Evolutionary conservation across 2,888 invertebrate species (phyloP), one percentile per base, ranked within the genome.

Genomic region (Neuroscelio doddi): DNA sequence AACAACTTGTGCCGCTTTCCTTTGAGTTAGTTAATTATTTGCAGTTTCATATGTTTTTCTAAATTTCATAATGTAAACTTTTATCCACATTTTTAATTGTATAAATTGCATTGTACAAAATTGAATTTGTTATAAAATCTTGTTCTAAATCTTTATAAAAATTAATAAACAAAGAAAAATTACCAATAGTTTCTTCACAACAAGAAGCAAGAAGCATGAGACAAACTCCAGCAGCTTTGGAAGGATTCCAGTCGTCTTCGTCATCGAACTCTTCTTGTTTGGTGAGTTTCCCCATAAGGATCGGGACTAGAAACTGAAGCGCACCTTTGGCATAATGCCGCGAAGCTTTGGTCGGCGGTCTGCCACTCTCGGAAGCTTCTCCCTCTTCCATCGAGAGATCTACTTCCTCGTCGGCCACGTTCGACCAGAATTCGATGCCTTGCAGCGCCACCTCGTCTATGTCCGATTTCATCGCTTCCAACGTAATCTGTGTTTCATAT

Each of bases 401-500:
- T 27, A 98, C 96, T 86, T 99, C 99, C 86, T 98, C 99, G 86
- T 99, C 99, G 80, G 98, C 97, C 0, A 99, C 98, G 78, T 97
- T 98, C 2, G 98, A 98, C 99, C 99, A 99, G 87, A 99, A 99
- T 85, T 99, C 99, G 83, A 99, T 98, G 71, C 99, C 99, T 87
- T 98, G 98, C 55, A 98, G 89, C 12, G 97, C 93, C 50, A 99
- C 93, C 74, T 98, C 97, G 86, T 98, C 97, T 70, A 94, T 90
- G 68, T 96, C 96, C 12, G 95, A 95, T 83, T 96, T 97, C 97
- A 99, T 99, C 7, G 99, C 98, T 85, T 97, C 96, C 80, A 99
- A 87, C 5, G 99, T 98, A 58, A 99, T 98, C 90, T 90, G 74
- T 24, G n/a, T n/a, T n/a, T n/a, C n/a, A n/a, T n/a, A n/a, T n/a